Evolutionary conservation across 2,797 vertebrate genomes (phyloP), one percentile per base, ranked within the genome.

Genomic region (Hydrolagus colliei): DNA sequence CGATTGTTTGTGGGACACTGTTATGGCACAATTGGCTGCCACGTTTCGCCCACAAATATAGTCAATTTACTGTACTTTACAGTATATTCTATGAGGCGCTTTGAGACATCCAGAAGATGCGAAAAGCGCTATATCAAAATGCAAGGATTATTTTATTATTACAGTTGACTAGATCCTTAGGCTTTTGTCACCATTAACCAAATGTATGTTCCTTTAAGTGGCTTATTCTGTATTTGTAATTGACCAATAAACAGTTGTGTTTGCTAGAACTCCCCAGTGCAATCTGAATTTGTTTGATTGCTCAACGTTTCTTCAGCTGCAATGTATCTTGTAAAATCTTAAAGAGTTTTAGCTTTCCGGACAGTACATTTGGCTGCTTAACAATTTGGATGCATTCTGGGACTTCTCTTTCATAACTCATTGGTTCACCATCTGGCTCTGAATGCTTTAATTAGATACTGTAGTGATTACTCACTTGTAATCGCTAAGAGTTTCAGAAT

Each of bases 381-480:
- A 18, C 75, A 59, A 52, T 77, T 77, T 77, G 11, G 20, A 16
- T 20, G 41, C 75, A 77, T 61, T 76, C 20, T 77, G 75, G 41
- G 75, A 20, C 75, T 77, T 77, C 75, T 9, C 18, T 20, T 77
- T 59, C 32, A 61, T 61, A 11, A 77, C 20, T 20, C 41, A 77
- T 77, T 77, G 75, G 75, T 41, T 77, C 75, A 77, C 75, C 75
- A 77, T 59, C 75, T 77, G 73, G 73, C 27, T 41, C 32, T 13
- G n/a, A 8, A 16, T 35, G 35, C 32, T 75, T 35, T 77, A 77
- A 59, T 77, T 77, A 61, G 41, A 61, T 59, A 61, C 8, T 14
- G 32, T 41, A 41, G 73, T 75, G 27, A 75, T 75, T 75, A 75
- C 73, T 75, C 73, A 75, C 32, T 71, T 71, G 68, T 20, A 71